Conservation (phyloP, 2,113 vertebrate species). For the Tragelaphus strepsiceros region DNA sequence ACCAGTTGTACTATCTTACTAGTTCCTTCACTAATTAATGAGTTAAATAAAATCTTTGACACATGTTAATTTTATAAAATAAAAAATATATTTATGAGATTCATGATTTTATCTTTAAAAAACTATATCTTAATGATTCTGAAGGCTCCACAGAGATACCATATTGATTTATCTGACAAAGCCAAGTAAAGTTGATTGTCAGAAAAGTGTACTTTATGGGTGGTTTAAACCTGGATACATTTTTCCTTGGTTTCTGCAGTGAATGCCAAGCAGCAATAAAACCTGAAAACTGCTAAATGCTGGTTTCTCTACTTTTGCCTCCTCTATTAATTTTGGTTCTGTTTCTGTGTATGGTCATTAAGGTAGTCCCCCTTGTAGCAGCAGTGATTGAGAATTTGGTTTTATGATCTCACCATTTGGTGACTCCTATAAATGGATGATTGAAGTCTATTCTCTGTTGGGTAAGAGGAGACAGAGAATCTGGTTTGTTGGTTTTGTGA, state of each 20-base stretch:
- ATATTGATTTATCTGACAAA: not conserved
- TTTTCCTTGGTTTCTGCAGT: not conserved
- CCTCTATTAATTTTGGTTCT: not conserved
- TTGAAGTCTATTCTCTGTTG: not conserved
- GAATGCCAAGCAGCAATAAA: not conserved
- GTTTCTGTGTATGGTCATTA: not conserved
- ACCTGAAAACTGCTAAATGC: constrained; percentile 6
- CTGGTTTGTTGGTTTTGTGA: not conserved
- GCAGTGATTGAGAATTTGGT: not conserved
- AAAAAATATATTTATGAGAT: not conserved
- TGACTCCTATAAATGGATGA: not conserved
- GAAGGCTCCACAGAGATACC: not conserved
- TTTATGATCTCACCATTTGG: not conserved
- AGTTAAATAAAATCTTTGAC: not conserved
- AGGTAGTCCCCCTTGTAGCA: not conserved
- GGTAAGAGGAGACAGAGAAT: not conserved
- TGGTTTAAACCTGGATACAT: not conserved
- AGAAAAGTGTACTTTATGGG: not conserved
- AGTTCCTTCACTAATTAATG: not conserved
- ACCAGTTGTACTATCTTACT: not conserved
- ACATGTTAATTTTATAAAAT: not conserved
- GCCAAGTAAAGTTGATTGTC: not conserved
- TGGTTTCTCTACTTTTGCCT: not conserved
- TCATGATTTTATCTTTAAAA: not conserved
- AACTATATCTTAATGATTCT: not conserved